Base-by-base conservation (phyloP, 2,797 vertebrate genomes). In the Chelon auratus region DNA sequence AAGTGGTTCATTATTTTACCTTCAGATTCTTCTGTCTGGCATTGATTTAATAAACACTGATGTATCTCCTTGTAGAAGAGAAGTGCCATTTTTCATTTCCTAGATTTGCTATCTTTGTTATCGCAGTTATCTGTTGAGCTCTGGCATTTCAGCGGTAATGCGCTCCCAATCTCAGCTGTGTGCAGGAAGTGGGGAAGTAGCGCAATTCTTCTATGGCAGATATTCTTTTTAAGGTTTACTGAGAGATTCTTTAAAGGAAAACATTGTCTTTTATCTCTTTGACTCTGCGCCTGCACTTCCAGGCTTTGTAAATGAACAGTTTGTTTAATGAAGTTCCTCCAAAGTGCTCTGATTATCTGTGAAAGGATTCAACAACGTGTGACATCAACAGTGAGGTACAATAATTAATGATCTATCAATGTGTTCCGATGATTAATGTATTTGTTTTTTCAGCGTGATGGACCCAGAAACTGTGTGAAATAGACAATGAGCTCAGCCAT, bases 1-100 rank as follows among this genome's bases (percentile, higher is more conserved):
- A 95, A 96, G 95, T 94, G 94, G 94, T 96, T 97, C 95, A 94
- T 97, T 96, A 97, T 96, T 97, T 97, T 95, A 94, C 95, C 95
- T 94, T 93, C 92, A 92, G 93, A 94, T 94, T 95, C 94, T 93
- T 95, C 89, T 91, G 90, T 94, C 94, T 95, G 93, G 93, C 93
- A 94, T 95, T 95, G 95, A 96, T 97, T 97, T 96, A 96, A 96
- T 95, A 96, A 96, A 94, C 93, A 93, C 94, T 96, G 95, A 96
- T 95, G 95, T 96, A 95, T 95, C 94, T 92, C 80, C 88, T 93
- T 93, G 94, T 95, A 94, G 95, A 93, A 93, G 95, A 96, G 91
- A 90, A 90, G 88, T 92, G 94, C 94, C 95, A 94, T 94, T 93
- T 92, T 92, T 91, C 91, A 91, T 91, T 94, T 91, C 80, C 89